Evolutionary conservation across 2,888 invertebrate species (phyloP).

Genomic region (Ophion obscuratus): DNA sequence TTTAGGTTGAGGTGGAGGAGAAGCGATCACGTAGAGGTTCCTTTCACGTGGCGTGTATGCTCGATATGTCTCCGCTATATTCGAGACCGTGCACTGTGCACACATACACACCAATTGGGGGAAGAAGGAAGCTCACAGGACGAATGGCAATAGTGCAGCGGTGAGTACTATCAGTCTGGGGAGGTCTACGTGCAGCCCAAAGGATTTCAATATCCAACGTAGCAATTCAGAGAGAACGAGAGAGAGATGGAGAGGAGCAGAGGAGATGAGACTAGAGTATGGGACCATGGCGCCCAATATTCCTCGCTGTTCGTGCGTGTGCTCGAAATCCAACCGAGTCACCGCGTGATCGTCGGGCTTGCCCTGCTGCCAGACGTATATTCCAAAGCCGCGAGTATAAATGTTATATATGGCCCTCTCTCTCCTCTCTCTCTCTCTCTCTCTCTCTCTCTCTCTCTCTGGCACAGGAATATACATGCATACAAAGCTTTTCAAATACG

Average conservation of each 20-base stretch:
- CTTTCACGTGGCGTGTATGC: slow-evolving; percentile 27
- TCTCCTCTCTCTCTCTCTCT: background rate
- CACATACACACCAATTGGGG: slow-evolving; percentile 2
- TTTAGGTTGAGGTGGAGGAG: slow-evolving; percentile 50
- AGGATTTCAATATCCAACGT: slow-evolving; percentile 67
- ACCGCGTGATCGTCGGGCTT: slow-evolving; percentile 47
- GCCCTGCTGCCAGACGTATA: background rate
- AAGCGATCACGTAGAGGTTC: slow-evolving; percentile 49
- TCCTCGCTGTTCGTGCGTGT: slow-evolving; percentile 59
- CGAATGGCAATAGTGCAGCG: slow-evolving; percentile 40
- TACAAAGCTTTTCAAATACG: slow-evolving; percentile 8
- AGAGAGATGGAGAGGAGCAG: slow-evolving; percentile 40
- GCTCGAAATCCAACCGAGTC: slow-evolving; percentile 37
- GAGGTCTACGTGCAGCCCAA: slow-evolving; percentile 53
- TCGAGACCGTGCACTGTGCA: slow-evolving; percentile 13
- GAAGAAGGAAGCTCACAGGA: slow-evolving; percentile 9
- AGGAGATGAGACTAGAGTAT: slow-evolving; percentile 15
- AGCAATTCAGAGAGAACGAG: slow-evolving; percentile 39
- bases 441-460: background rate
- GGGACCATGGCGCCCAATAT: slow-evolving; percentile 58
- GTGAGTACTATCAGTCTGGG: slow-evolving; percentile 46
- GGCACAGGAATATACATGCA: background rate
- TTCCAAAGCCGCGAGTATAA: slow-evolving; percentile 33
- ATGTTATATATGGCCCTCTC: slow-evolving; percentile 17
- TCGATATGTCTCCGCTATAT: slow-evolving; percentile 51